Evolutionary conservation across 1,140 invertebrate genomes (phyloP).

Genomic region (Sarcophaga bullata): DNA sequence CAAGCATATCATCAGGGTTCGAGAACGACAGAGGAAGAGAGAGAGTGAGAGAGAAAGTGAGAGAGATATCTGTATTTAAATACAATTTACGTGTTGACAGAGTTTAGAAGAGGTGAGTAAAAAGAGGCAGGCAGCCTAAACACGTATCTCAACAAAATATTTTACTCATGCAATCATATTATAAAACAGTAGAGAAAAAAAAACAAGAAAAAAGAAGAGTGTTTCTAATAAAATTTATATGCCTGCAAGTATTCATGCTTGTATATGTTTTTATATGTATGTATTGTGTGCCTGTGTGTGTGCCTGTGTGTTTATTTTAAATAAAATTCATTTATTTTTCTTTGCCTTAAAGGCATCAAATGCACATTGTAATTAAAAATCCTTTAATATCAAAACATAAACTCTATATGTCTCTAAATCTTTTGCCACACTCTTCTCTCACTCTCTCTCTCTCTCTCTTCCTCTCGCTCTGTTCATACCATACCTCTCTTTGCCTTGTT

Average conservation of each 20-base stretch:
- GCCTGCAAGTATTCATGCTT: neutral
- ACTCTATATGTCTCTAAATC: neutral
- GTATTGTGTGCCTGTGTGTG: neutral
- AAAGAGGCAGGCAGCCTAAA: neutral
- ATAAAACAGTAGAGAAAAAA: neutral
- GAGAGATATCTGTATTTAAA: neutral
- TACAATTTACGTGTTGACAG: neutral
- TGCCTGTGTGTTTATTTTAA: neutral
- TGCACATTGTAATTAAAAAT: constrained; percentile 41
- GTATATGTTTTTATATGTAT: neutral
- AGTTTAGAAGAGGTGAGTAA: neutral
- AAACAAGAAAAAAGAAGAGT: constrained; percentile 2
- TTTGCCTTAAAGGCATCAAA: constrained; percentile 38
- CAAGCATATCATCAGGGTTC: neutral
- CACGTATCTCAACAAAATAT: constrained; percentile 13
- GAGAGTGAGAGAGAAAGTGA: no score
- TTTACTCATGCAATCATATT: neutral
- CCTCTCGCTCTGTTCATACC: no score
- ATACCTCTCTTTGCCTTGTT: no score
- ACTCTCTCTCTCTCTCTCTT: no score
- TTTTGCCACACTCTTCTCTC: no score
- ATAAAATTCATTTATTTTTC: constrained; percentile 38
- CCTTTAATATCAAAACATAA: constrained; percentile 35
- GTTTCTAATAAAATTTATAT: constrained; percentile 22
- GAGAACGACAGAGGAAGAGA: no score